Base-by-base conservation (phyloP, 1,140 invertebrate genomes). In the Drosophila mayri region DNA sequence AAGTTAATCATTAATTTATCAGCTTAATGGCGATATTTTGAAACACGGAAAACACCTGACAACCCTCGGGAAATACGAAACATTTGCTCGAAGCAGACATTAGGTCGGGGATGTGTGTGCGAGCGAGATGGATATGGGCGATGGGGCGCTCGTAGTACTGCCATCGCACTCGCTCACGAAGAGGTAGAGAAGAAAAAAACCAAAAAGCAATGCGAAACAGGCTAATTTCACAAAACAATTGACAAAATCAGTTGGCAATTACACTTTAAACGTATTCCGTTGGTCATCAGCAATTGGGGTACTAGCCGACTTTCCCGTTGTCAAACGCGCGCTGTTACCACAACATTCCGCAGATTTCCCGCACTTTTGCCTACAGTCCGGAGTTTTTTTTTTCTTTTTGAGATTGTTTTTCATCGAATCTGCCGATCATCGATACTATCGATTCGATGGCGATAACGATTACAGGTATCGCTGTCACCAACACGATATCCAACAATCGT, bases 101-200 rank as follows among this genome's bases (percentile, higher is more conserved):
- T 70, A 12, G 72, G 80, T 83, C 80, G 77, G 80, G 68, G 58
- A 76, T 62, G 71, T 79, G 70, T 32, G 75, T 41, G 57, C 50
- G 81, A 49, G 58, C 50, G 80, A 57, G 81, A 86, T 52, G 57
- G 50, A 59, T 79, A 58, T 40, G 37, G 62, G 47, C 49, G 28
- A 30, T 50, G 41, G 64, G 30, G 49, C 38, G 59, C 37, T 40
- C 41, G 37, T 22, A 64, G 30, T 78, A 38, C 28, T 72, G 77
- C 70, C 28, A 49, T 84, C 62, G 78, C 83, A 76, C 70, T 86
- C 79, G 43, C 70, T 63, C 83, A 85, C 83, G 76, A 77, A 87
- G 83, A 82, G 79, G 76, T 87, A 86, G 79, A 87, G 83, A 87
- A 87, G 79, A 87, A 87, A 87, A 85, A 87, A 82, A 76, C 63